Evolutionary conservation across 1,140 invertebrate species (phyloP), one percentile per base, ranked within the genome.

Genomic region (Drosophila subobscura): DNA sequence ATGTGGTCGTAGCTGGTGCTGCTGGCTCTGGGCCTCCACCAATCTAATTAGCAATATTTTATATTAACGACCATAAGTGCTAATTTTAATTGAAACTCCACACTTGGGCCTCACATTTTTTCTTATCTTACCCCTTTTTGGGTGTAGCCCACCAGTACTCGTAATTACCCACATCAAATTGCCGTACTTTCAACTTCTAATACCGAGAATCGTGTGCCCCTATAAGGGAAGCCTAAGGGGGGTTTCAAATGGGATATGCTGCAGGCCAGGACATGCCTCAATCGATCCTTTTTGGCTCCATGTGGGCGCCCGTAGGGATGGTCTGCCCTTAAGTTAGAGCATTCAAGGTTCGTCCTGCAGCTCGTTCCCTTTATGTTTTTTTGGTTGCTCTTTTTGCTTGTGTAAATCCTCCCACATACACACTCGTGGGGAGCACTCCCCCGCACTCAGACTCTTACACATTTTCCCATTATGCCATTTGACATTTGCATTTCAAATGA

Each of bases 41-140:
- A 88, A 83, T 88, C 83, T 86, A 88, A 86, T 86, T 86, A 86
- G 78, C 78, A 88, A 86, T 88, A 88, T 86, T 86, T 86, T 88
- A 81, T 79, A 83, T 72, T 83, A 86, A 88, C 79, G 84, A 75
- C 47, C 71, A 61, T 68, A 52, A 58, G 60, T 88, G 81, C 83
- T 86, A 86, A 88, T 86, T 86, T 88, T 88, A 86, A 86, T 86
- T 86, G 81, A 86, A 86, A 88, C 74, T 86, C 81, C 77, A 80
- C 72, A 65, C 77, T 64, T 37, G 50, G 29, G 41, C 33, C 51
- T 47, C 41, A 5, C 16, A 50, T 65, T 58, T 27, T 46, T 65
- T 37, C n/a, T 74, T 54, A 51, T 63, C 14, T 51, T 77, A 77
- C 81, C 83, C 83, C 46, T 85, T 73, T 23, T 14, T n/a, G 10